Base-by-base conservation (phyloP, 2,888 invertebrate species). In the Troides aeacus region DNA sequence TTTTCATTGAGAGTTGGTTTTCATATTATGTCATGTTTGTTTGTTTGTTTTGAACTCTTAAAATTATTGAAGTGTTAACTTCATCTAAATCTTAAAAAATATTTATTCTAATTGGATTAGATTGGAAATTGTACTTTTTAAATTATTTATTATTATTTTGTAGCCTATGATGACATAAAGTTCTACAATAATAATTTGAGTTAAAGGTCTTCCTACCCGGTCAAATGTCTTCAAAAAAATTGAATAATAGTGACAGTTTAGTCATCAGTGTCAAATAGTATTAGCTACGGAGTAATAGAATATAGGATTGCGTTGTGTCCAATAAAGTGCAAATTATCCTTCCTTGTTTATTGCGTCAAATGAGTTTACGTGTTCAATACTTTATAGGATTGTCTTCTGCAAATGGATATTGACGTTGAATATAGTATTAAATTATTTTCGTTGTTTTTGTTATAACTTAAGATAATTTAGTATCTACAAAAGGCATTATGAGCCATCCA, bases 401-500 rank as follows among this genome's bases (percentile, higher is more conserved):
- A n/a, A 60, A 61, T 60, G 67, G n/a, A 42, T 57, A n/a, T 42
- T 24, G 21, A 21, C 21, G 21, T 10, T 50, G 8, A 15, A 12
- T 39, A 10, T 18, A 61, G 18, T 61, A 39, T 59, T 4, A 57
- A 66, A 67, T 62, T 21, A 30, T 17, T 64, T 50, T 18, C 8
- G n/a, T 60, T 10, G 21, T 23, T 39, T 46, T 12, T 21, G 18
- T 61, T 64, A 23, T 57, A 24, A 18, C 24, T 59, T 18, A 63
- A 21, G 1, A 21, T 42, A 65, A 62, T 71, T 63, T 50, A 62
- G 67, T 64, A 60, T 70, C 61, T 64, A 69, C 64, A n/a, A 50
- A 66, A 24, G 42, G 70, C 58, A 68, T 10, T 39, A 92, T 92
- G 92, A 86, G 84, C 83, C 88, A 87, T 74, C 81, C 85, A 78